phyloP scores from a whole-genome alignment of 2,888 invertebrate genomes.

The Eupithecia subfuscata region DNA sequence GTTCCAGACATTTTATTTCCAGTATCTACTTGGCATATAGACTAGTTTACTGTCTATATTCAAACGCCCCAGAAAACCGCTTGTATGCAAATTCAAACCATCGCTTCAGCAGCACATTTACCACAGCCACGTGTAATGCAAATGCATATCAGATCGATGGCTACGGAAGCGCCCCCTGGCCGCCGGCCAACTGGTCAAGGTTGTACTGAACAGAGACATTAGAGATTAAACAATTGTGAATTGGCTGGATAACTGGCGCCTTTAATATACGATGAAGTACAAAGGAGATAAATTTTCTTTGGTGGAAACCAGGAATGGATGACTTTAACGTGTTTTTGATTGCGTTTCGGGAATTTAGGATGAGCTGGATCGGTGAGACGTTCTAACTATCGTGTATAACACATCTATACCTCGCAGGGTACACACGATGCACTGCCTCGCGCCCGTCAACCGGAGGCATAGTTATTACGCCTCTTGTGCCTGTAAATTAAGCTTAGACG shows the following conservation, averaged over 20 bases:
- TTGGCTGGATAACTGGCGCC: not conserved
- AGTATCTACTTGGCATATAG: too few species aligned
- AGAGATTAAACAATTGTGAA: slow-evolving; percentile 11
- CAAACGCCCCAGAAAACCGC: not conserved
- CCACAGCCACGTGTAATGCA: slow-evolving; percentile 1
- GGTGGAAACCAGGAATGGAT: not conserved
- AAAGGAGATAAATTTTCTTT: not conserved
- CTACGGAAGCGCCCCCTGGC: slow-evolving; percentile 42
- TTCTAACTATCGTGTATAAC: too few species aligned
- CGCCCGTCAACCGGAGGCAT: too few species aligned
- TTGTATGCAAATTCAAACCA: not conserved
- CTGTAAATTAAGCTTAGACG: too few species aligned
- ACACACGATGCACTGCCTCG: too few species aligned
- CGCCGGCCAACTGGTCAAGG: slow-evolving; percentile 55
- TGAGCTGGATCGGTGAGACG: not conserved
- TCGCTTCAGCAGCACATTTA: not conserved
- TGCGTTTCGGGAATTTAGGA: not conserved
- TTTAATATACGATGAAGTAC: not conserved
- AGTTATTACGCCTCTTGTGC: too few species aligned
- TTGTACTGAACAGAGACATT: slow-evolving; percentile 21
- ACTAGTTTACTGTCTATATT: not conserved
- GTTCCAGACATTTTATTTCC: too few species aligned
- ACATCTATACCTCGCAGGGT: too few species aligned
- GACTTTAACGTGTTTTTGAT: not conserved
- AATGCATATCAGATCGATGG: slow-evolving; percentile 28